Evolutionary conservation across 2,888 invertebrate genomes (phyloP).

Genomic region (Zygaena filipendulae): DNA sequence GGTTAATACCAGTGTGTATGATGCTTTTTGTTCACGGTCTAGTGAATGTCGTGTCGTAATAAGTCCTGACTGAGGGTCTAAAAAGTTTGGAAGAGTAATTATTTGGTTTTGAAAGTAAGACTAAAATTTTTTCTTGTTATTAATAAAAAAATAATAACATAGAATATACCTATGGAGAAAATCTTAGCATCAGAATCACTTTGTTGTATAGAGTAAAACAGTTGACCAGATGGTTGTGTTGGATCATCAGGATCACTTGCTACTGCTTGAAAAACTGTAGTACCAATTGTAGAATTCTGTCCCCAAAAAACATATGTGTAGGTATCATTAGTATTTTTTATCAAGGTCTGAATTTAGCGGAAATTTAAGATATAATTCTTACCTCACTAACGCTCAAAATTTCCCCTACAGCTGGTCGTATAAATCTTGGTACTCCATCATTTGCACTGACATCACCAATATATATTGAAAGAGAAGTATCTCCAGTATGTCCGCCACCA

Average conservation of each 20-base stretch:
- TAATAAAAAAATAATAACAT: constrained; percentile 5
- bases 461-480: constrained; percentile 72
- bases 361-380: no score
- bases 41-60: constrained; percentile 75
- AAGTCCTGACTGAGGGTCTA: constrained; percentile 75
- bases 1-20: constrained; percentile 81
- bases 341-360: no score
- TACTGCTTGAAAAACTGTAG: constrained; percentile 79
- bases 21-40: constrained; percentile 79
- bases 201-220: constrained; percentile 77
- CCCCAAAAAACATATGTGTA: constrained; percentile 15
- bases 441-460: constrained; percentile 85
- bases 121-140: no score
- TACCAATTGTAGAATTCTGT: constrained; percentile 77
- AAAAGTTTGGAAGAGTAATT: constrained; percentile 5
- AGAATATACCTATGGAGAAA: constrained; percentile 67
- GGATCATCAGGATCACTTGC: constrained; percentile 84
- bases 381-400: constrained; percentile 78
- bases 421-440: constrained; percentile 81
- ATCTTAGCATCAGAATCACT: constrained; percentile 72
- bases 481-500: constrained; percentile 73
- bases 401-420: constrained; percentile 76
- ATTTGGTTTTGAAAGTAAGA: neutral
- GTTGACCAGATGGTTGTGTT: constrained; percentile 77
- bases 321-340: no score